Percentiles rank a stretch among this genome's conserved stretches.
Conservation (phyloP, 2,888 invertebrate genomes). For the Nasonovia ribisnigri region DNA sequence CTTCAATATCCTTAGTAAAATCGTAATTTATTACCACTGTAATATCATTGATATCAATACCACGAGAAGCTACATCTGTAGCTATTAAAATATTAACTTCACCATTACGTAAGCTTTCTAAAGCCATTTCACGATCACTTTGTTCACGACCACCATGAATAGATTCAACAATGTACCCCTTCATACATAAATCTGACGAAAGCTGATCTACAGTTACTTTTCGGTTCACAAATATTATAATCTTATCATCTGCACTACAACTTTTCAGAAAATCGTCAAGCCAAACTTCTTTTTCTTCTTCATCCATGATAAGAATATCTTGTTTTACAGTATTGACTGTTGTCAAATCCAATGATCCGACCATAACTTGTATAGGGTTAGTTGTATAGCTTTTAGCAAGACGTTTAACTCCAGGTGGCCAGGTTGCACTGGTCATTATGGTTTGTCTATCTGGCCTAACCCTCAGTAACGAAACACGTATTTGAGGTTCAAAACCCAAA, state of each 20-base stretch:
- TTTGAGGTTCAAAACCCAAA: conserved; percentile 90
- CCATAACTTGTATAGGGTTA: conserved; percentile 90
- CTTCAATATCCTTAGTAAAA: conserved; percentile 94
- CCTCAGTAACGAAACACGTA: conserved; percentile 83
- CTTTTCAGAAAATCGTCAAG: conserved; percentile 46
- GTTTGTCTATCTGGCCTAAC: conserved; percentile 91
- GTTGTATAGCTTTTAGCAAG: conserved; percentile 89
- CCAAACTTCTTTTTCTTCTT: conserved; percentile 76
- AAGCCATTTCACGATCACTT: conserved; percentile 76
- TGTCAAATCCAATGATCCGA: conserved; percentile 89
- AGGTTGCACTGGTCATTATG: conserved; percentile 97
- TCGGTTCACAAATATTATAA: conserved; percentile 90
- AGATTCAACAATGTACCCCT: conserved; percentile 80
- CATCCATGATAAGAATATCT: conserved; percentile 80
- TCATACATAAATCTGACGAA: conserved; percentile 81
- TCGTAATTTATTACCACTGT: conserved; percentile 90
- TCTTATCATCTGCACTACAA: conserved; percentile 69
- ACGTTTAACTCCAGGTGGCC: conserved; percentile 89
- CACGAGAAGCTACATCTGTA: conserved; percentile 95
- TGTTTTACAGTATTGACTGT: conserved; percentile 92
- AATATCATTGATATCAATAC: conserved; percentile 90
- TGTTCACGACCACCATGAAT: conserved; percentile 93
- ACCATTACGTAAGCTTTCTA: conserved; percentile 86
- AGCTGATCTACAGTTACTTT: conserved; percentile 88
- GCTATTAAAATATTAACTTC: conserved; percentile 87